Evolutionary conservation across 2,797 vertebrate species (phyloP).

Genomic region (Luscinia megarhynchos): DNA sequence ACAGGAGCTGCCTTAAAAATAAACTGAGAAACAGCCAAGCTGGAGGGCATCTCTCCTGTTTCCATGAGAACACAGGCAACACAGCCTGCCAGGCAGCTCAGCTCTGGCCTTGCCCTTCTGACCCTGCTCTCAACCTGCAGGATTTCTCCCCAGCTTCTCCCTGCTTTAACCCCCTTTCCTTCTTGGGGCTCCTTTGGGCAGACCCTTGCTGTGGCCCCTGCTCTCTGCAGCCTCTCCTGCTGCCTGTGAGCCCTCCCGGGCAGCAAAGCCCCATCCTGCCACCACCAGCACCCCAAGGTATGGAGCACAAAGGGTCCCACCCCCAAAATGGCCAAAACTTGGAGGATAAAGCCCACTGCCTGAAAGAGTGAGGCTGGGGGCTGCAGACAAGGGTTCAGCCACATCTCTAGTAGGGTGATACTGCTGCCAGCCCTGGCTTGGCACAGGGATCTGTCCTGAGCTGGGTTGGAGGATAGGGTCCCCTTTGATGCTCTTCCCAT

Average conservation of each 20-base stretch:
- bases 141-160: not conserved
- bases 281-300: too few relatives aligned
- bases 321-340: not conserved
- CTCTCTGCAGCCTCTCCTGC: not conserved
- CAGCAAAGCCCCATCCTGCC: not conserved
- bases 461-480: not conserved
- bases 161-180: not conserved
- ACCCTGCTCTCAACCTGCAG: fast-evolving
- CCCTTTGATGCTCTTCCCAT: not conserved
- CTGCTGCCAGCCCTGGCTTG: not conserved
- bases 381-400: not conserved
- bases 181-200: not conserved
- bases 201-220: too few relatives aligned
- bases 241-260: not conserved
- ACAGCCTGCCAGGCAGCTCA: not conserved
- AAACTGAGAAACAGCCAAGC: not conserved
- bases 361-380: not conserved
- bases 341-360: not conserved
- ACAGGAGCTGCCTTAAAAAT: not conserved
- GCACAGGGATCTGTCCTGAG: not conserved
- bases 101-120: not conserved
- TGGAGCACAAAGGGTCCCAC: fast-evolving
- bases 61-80: not conserved
- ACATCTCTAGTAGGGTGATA: not conserved
- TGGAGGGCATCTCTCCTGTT: not conserved